Evolutionary conservation across 2,888 invertebrate species (phyloP), one percentile per base, ranked within the genome.

Genomic region (Pollenia griseotomentosa): DNA sequence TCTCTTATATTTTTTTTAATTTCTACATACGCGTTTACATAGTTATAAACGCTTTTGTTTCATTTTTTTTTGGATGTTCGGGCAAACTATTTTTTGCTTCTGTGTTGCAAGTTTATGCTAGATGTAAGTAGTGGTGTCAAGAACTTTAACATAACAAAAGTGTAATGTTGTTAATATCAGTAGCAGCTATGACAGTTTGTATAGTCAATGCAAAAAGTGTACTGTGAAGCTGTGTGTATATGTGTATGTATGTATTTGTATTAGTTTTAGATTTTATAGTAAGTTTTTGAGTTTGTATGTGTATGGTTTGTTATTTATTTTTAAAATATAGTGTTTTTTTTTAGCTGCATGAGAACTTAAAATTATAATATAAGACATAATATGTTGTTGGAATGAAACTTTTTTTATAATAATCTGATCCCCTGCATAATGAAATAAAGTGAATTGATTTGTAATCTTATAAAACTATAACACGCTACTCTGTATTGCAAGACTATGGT

Each of bases 71-170:
- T 5, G 33, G 33, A 33, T 61, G n/a, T 14, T 5, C 6, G 10
- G 63, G 8, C 19, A 57, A 61, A 53, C n/a, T 61, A 9, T 71
- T 59, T 86, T 75, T 70, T 44, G 7, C 33, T 2, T 16, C n/a
- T 42, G 10, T 40, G 10, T n/a, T 57, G 33, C 12, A 77, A 65
- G 55, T 77, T 77, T 66, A 7, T 40, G 59, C 48, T 46, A 48
- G 74, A 57, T 57, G 73, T 65, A 57, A 65, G 73, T 65, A 66
- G 65, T 78, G 78, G 66, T 78, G 78, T 84, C 78, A 78, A 73
- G 53, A 84, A 84, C 63, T 79, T 79, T 74, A 79, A 79, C 66
- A 66, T 23, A 66, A 51, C 73, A 79, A 79, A 79, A 79, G 66
- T 75, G 42, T 51, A 42, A 61, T 71, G 42, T 42, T 55, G 53